Base-by-base conservation (phyloP, 2,888 invertebrate species). In the Iselma pallidipennis region DNA sequence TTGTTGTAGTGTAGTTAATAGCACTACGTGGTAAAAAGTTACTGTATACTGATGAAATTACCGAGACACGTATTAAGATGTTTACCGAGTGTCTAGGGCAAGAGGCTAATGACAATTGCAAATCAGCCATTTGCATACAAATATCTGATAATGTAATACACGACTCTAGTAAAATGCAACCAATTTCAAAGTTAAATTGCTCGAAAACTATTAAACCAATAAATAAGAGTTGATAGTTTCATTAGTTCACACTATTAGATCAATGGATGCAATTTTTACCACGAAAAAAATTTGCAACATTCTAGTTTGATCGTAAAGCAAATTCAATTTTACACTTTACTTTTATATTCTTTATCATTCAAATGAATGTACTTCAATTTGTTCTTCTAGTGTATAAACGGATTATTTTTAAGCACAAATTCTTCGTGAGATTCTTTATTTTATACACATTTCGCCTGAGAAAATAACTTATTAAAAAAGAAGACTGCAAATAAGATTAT, bases 121-220 rank as follows among this genome's bases (percentile, higher is more conserved):
- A 71, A 72, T 71, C 66, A 63, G 61, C 67, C 66, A 73, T 74
- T 71, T 72, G 76, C 76, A 76, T 76, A 74, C 74, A 74, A 76
- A 76, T 74, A 71, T 71, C 72, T 72, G 70, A 74, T 75, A 76
- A 73, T 70, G 66, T 61, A 61, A 57, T 66, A 59, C 68, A 61
- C 74, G 69, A 72, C 67, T 74, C 73, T 65, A 66, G 61, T 67
- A 67, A 73, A 74, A 72, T 74, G 68, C 65, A 66, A 66, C 64
- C 70, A 70, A 70, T 74, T 73, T 68, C 59, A 60, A 72, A 72
- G 72, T 73, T 71, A 72, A 74, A 74, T 74, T 72, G 70, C 66
- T 69, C 70, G 69, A 72, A 71, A 76, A 74, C 74, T 74, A 73
- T 69, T 66, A 67, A 66, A 63, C 53, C 65, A 57, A 56, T 66